phyloP scores from a whole-genome alignment of 2,113 vertebrate genomes.

The Tachysurus fulvidraco region DNA sequence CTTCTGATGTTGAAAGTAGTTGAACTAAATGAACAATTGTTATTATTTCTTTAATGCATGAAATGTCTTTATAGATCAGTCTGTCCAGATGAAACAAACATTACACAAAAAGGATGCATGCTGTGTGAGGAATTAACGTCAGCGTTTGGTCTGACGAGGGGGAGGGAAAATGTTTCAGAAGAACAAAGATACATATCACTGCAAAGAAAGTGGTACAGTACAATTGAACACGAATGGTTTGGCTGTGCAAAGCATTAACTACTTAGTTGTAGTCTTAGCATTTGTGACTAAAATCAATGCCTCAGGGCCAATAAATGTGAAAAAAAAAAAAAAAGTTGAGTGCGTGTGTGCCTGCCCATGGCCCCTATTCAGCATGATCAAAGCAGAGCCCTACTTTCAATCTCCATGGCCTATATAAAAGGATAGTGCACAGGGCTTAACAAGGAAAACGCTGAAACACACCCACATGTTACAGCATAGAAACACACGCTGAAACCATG shows the following conservation, averaged over 20 bases:
- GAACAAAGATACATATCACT: conserved; percentile 13
- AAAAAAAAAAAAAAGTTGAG: conserved; percentile 5
- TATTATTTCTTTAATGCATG: conserved; percentile 45
- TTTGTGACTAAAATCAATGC: not conserved
- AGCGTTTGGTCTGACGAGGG: not conserved
- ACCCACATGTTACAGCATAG: not conserved
- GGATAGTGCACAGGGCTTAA: conserved; percentile 15
- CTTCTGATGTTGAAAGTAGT: conserved; percentile 50
- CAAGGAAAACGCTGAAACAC: conserved; percentile 5
- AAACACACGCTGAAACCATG: not conserved
- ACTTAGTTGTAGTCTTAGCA: not conserved
- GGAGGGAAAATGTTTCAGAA: conserved; percentile 20
- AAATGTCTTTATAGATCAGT: conserved; percentile 28
- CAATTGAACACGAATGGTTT: not conserved
- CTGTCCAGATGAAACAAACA: conserved; percentile 44
- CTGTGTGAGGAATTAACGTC: not conserved
- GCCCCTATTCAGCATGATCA: conserved; percentile 49
- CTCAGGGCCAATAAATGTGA: not conserved
- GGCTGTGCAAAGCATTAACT: not conserved
- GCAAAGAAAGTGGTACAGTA: not conserved
- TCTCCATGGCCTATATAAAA: conserved; percentile 39
- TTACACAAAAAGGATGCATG: conserved; percentile 10
- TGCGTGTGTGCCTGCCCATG: conserved; percentile 13
- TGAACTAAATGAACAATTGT: conserved; percentile 37
- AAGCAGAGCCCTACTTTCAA: conserved; percentile 44